Base-by-base conservation (phyloP, 2,797 vertebrate species). In the Ceryle rudis region DNA sequence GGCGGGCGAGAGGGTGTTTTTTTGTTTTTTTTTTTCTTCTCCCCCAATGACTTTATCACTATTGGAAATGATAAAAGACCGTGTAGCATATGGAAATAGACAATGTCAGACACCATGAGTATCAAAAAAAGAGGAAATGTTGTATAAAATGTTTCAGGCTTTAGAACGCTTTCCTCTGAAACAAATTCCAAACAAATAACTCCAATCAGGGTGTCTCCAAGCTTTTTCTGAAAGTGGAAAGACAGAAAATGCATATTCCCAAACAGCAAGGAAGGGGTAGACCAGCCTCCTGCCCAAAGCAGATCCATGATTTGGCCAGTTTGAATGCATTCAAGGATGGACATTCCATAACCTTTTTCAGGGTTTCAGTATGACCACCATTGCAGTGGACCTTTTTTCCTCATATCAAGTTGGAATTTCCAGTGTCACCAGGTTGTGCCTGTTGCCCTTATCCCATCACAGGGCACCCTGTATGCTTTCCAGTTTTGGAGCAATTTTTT, bases 401-500 rank as follows among this genome's bases (percentile, higher is more conserved):
- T 72, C 15, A 3, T 10, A 18, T 7, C 6, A 17, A n/a, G 9
- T 3, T 78, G 16, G n/a, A 9, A 12, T 29, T 78, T 2, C 7
- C 16, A 6, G 1, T 33, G 31, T 29, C 10, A 33, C 31, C 31
- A 39, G 8, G 7, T 7, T 49, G 46, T 44, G 10, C 28, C 19
- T 26, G 11, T 20, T 55, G 41, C n/a, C n/a, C 5, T 35, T 66
- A 20, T n/a, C 54, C 14, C 21, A 29, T 41, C 42, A 23, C 58
- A 39, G 52, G 28, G 14, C 4, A 7, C 35, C 31, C 0, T 0
- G 15, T 8, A 11, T 19, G 5, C 2, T 57, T 78, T 25, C 10
- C 42, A 62, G 9, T 2, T 86, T 62, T 46, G n/a, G 29, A 90
- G 35, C 25, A 73, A 22, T 35, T 46, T 25, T 58, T 58, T 58